Base-by-base conservation (phyloP, 2,797 vertebrate species). In the Picus viridis region DNA sequence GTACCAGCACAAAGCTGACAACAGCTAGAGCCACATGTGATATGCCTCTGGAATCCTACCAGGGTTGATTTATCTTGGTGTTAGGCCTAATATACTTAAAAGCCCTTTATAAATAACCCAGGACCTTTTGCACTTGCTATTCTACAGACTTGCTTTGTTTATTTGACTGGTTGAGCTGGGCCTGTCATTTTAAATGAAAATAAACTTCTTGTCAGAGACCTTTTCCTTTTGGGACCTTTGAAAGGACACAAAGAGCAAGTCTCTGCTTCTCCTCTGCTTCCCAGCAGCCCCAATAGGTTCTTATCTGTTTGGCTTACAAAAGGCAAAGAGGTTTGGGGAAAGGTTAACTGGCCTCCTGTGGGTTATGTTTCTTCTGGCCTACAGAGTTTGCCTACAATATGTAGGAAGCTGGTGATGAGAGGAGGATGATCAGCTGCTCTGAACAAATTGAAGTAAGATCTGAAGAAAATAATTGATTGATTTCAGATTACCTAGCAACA, bases 21-120 rank as follows among this genome's bases (percentile, higher is more conserved):
- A 89, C 92, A 94, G 92, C 85, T 86, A 92, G 15, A 82, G 68
- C 74, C 83, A 89, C 71, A 93, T 94, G 71, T 92, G 80, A 89
- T 90, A 76, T 45, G 89, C 67, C 85, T 91, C 87, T 96, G 94
- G 90, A 95, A 92, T 95, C 85, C 94, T 92, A 53, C 68, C 41
- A 53, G 77, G 71, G 80, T 83, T 93, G 89, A 96, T 96, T 95
- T 96, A 94, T 96, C 93, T 96, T 96, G 95, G 96, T 94, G 89
- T 96, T 95, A 96, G 92, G 93, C 92, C 94, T 96, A 94, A 91
- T 92, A 95, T 79, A 92, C 77, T 95, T 95, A 74, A 95, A 94
- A 94, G 80, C 71, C 87, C 92, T 95, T 95, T 96, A 96, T 96
- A 96, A 96, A 96, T 95, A 96, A 96, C 95, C 54, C 94, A 91